Evolutionary conservation across 2,797 vertebrate species (phyloP), one percentile per base, ranked within the genome.

Genomic region (Centropyge bicolor): DNA sequence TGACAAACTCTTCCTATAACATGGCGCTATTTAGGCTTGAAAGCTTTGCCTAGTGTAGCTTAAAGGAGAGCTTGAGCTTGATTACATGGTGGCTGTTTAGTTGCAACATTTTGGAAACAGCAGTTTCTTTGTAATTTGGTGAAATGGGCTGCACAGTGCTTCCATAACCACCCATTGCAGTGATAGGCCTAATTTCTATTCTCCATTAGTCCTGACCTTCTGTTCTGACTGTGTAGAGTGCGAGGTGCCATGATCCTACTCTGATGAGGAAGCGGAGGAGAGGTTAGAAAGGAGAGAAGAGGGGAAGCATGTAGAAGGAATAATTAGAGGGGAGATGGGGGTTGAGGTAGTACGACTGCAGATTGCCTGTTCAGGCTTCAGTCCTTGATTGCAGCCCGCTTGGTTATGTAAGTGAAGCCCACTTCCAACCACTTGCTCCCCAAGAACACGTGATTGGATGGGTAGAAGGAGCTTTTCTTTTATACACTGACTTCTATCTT

Each of bases 371-470:
- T 76, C 70, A 31, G 74, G 46, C 56, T 75, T 83, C 43, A 0
- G 35, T 43, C 61, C 71, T 76, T 93, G 92, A 93, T 93, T 92
- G 89, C 85, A 43, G 76, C 65, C 60, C 31, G 5, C 71, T 76
- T 9, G 10, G 74, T 84, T 63, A 66, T 56, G 51, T 43, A 59
- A 88, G 81, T n/a, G 46, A 70, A 74, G n/a, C 61, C 60, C 3
- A 38, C 45, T 83, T 77, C 40, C 70, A 78, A 65, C 60, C 52
- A 56, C 82, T 86, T 77, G 54, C 61, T 5, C 74, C 62, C 67
- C n/a, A 38, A 36, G 55, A 70, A 80, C 17, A 0, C 0, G n/a
- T 87, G 89, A 89, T 84, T 87, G 79, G 70, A 78, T 67, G 41
- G 71, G 80, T 69, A 10, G 63, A 79, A 71, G 59, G 20, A 64